phyloP scores from a whole-genome alignment of 2,888 invertebrate species.

The Prenolepis imparis region DNA sequence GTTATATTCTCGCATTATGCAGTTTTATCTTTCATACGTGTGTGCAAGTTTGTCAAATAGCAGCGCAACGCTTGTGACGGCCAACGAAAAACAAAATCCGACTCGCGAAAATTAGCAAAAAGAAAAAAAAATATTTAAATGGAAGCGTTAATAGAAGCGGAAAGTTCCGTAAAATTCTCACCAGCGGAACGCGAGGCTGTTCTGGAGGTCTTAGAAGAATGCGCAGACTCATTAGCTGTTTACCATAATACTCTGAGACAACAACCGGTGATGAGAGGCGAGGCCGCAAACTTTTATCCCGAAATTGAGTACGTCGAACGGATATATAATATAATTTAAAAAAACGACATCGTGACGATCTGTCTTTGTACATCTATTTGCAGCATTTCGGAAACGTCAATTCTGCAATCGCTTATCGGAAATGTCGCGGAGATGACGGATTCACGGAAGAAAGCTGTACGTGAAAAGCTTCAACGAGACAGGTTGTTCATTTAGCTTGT shows the following conservation, averaged over 20 bases:
- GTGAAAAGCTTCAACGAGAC: slow-evolving; percentile 70
- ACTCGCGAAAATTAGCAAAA: neutral
- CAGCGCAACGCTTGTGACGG: neutral
- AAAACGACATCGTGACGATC: neutral
- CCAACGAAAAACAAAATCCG: neutral
- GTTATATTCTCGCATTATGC: neutral
- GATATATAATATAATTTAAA: neutral
- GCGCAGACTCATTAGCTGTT: slow-evolving; percentile 79
- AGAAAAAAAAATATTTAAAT: slow-evolving; percentile 9
- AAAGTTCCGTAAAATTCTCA: slow-evolving; percentile 50
- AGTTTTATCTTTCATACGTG: neutral
- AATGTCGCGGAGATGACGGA: slow-evolving; percentile 59
- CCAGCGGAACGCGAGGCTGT: slow-evolving; percentile 69
- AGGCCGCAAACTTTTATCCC: slow-evolving; percentile 42
- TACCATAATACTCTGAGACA: slow-evolving; percentile 78
- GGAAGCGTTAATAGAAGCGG: slow-evolving; percentile 44
- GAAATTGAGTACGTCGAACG: slow-evolving; percentile 60
- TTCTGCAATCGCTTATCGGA: slow-evolving; percentile 30
- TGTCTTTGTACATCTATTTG: neutral
- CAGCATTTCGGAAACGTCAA: slow-evolving; percentile 54
- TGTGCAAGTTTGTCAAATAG: neutral
- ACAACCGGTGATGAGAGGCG: slow-evolving; percentile 65
- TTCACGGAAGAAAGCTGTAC: slow-evolving; percentile 56
- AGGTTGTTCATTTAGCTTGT: slow-evolving; percentile 63
- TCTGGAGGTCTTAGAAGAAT: slow-evolving; percentile 78